A percentile compares a stretch with the other conserved stretches of the same genome.
Conservation (phyloP, 2,888 invertebrate genomes). For the Cosmia trapezina region DNA sequence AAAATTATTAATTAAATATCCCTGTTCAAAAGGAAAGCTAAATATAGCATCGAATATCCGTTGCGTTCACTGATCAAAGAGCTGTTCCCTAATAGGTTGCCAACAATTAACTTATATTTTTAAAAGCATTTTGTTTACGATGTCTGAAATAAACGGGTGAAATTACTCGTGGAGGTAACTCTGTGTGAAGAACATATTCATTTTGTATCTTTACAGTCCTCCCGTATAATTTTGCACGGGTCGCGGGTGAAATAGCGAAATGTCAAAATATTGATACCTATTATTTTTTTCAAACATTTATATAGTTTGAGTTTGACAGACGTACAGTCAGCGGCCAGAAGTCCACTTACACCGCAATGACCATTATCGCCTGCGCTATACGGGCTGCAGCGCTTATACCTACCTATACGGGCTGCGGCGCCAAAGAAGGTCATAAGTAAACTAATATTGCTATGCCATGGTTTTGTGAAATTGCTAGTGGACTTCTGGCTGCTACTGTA, state of each 20-base stretch:
- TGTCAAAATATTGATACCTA: background rate
- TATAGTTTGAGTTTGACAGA: too few relatives aligned
- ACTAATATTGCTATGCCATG: too few relatives aligned
- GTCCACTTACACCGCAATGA: too few relatives aligned
- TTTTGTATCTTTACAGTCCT: background rate
- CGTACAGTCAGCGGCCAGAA: too few relatives aligned
- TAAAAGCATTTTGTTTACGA: slow-evolving; percentile 32
- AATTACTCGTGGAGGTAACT: background rate
- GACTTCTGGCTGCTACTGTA: too few relatives aligned
- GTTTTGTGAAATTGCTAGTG: too few relatives aligned
- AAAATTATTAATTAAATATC: slow-evolving; percentile 58
- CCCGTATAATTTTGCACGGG: too few relatives aligned
- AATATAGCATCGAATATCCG: slow-evolving; percentile 53
- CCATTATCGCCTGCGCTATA: too few relatives aligned
- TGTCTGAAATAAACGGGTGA: background rate
- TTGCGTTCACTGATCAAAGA: slow-evolving; percentile 57
- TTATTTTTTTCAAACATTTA: too few relatives aligned
- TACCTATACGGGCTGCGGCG: too few relatives aligned
- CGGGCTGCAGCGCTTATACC: too few relatives aligned
- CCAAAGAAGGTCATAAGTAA: too few relatives aligned
- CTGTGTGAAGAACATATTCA: background rate
- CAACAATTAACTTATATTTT: slow-evolving; percentile 61
- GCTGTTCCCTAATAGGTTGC: slow-evolving; percentile 28
- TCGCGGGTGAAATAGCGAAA: background rate
- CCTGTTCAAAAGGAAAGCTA: slow-evolving; percentile 46